Percentiles rank a stretch among this genome's conserved stretches.
These are phyloP conservation scores for Clunio marinus DNA, from an alignment of 2,888 invertebrate genomes.

Conservation along the genomic window DNA sequence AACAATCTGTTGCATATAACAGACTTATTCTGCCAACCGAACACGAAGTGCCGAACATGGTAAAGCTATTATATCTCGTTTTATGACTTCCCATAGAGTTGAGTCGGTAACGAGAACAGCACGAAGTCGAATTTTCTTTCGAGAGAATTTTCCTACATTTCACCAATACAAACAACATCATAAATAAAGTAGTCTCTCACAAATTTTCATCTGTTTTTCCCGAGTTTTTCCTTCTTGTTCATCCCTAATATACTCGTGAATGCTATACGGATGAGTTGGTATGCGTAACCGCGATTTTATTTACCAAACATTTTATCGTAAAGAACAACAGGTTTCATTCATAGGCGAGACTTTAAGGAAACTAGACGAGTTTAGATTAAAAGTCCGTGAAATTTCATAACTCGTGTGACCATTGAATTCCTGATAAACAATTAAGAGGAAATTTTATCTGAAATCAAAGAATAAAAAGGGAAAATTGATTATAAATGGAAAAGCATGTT, in stretches of 20 bases:
- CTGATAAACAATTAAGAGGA: too few species aligned
- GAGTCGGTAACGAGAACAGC: neutral
- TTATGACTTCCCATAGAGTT: neutral
- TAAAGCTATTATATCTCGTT: conserved; percentile 27
- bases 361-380: neutral
- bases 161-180: too few species aligned
- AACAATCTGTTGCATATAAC: conserved; percentile 33
- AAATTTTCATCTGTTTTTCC: conserved; percentile 19
- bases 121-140: neutral
- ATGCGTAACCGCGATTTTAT: conserved; percentile 1
- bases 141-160: neutral
- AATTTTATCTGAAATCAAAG: too few species aligned
- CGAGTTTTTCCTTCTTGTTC: neutral
- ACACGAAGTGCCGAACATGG: conserved; percentile 30
- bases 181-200: conserved; percentile 2
- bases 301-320: conserved; percentile 31
- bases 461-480: too few species aligned
- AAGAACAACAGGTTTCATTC: conserved; percentile 38
- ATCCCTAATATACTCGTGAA: neutral
- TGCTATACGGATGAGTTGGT: too few species aligned
- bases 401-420: too few species aligned
- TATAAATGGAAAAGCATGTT: too few species aligned
- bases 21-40: conserved; percentile 29
- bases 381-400: too few species aligned
- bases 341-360: conserved; percentile 29